Percentiles rank a stretch among this genome's conserved stretches.
phyloP scores from a whole-genome alignment of 2,113 vertebrate genomes.

The Perca flavescens region DNA sequence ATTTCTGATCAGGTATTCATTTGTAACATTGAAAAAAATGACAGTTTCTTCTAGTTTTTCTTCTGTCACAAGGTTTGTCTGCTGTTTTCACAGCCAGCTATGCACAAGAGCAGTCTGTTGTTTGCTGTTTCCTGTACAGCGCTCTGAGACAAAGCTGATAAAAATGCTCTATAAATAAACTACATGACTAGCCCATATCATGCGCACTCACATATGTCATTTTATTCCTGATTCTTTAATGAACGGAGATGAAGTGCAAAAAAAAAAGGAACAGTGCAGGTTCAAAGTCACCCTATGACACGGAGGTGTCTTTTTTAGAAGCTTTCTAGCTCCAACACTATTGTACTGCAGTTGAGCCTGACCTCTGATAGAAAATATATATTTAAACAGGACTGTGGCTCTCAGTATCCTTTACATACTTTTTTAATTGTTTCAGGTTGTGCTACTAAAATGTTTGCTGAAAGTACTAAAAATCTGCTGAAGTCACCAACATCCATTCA shows the following conservation, averaged over 20 bases:
- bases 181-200: background rate
- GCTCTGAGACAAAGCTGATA: slow-evolving; percentile 49
- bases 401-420: too few relatives aligned
- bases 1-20: background rate
- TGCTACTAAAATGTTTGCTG: too few relatives aligned
- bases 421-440: too few relatives aligned
- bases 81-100: background rate
- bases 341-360: too few relatives aligned
- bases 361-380: too few relatives aligned
- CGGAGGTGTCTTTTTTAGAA: background rate
- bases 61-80: background rate
- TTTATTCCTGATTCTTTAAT: background rate
- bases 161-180: slow-evolving; percentile 46
- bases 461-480: too few relatives aligned
- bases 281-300: background rate
- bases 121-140: slow-evolving; percentile 33
- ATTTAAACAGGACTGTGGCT: too few relatives aligned
- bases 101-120: slow-evolving; percentile 2
- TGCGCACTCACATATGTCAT: background rate
- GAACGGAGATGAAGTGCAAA: background rate
- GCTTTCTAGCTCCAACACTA: too few relatives aligned
- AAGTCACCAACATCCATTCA: background rate
- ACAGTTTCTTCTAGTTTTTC: background rate
- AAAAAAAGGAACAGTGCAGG: background rate
- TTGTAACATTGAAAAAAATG: background rate